Evolutionary conservation across 2,113 vertebrate genomes (phyloP), one percentile per base, ranked within the genome.

Genomic region (Chamaetylas fuelleborni): DNA sequence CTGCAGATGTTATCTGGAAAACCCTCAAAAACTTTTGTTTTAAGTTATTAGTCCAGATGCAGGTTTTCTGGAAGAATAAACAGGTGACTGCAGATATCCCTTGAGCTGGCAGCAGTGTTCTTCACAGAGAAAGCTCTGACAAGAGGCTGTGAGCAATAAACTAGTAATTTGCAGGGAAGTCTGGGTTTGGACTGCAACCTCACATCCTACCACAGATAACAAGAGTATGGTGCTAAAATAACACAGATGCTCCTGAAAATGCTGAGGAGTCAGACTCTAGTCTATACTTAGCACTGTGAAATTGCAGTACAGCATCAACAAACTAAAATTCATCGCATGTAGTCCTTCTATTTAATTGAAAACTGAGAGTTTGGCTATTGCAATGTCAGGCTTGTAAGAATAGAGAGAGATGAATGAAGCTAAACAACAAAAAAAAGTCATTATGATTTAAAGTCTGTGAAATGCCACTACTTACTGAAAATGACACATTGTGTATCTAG

Each of bases 161-260:
- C 78, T 33, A 88, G 71, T 65, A 96, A 93, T 96, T 94, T 96
- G 18, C 74, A 88, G 14, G 90, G 93, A 92, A 93, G 79, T 92
- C 25, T 90, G 74, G 88, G 71, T 88, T 93, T 88, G 71, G 86
- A 70, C 38, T 36, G 25, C 29, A 88, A 72, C 50, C 58, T 88
- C 74, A 69, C 33, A 45, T 93, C 57, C 71, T 85, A 80, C 71
- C 71, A 81, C 16, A 23, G 47, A 36, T 90, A 90, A 95, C 76
- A 77, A 65, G 56, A 77, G 1, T 58, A 83, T 47, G 50, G 90
- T 90, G 94, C 71, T 93, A 90, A 88, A 93, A 92, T 92, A 92
- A 88, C 73, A 93, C 14, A 77, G 86, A 83, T 73, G 38, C 20
- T 88, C 34, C 60, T 70, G 71, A 83, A 92, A 94, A 86, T 73